Evolutionary conservation across 2,797 vertebrate genomes (phyloP).

Genomic region (Brotogeris chrysoptera): DNA sequence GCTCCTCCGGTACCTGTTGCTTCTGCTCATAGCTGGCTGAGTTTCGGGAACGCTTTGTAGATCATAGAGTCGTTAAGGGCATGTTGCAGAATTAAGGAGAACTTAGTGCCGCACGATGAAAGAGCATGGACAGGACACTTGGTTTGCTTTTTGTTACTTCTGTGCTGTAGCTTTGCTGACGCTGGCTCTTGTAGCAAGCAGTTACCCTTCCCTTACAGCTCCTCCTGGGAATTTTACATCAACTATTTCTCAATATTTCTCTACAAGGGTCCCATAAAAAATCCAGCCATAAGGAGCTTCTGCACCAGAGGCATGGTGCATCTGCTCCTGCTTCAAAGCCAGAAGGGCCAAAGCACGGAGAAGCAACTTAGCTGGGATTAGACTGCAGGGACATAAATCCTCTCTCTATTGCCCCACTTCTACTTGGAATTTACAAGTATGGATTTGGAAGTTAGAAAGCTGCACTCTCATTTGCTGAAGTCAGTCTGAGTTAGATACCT

Average conservation of each 20-base stretch:
- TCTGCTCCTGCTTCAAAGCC: not conserved
- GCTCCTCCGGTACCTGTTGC: not conserved
- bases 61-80: not conserved
- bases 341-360: rapidly evolving
- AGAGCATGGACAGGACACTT: rapidly evolving
- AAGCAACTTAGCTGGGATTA: not conserved
- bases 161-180: not conserved
- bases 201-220: not conserved
- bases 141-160: not conserved
- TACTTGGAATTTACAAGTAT: not conserved
- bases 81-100: not conserved
- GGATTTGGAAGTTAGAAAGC: not conserved
- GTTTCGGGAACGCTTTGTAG: not conserved
- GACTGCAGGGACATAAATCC: not conserved
- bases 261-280: not conserved
- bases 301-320: not conserved
- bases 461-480: not conserved
- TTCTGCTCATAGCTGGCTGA: not conserved
- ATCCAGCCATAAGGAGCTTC: not conserved
- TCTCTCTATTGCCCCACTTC: not conserved
- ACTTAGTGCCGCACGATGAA: rapidly evolving
- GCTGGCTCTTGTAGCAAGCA: not conserved
- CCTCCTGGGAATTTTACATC: not conserved
- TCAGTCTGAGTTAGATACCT: not conserved
- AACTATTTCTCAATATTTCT: not conserved